phyloP scores from a whole-genome alignment of 2,797 vertebrate species.

The Malacoraja senta region DNA sequence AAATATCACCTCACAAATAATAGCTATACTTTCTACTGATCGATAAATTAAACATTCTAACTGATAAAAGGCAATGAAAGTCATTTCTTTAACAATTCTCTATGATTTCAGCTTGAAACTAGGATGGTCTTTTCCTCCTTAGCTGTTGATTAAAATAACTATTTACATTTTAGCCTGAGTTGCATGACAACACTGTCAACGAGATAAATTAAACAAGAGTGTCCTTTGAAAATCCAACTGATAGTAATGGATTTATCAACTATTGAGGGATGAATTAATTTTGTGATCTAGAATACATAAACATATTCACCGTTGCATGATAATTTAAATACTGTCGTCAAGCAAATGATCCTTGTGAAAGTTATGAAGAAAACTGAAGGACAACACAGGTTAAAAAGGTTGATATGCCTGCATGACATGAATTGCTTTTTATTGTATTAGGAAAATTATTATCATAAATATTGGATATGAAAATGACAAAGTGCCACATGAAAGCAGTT shows the following conservation, averaged over 20 bases:
- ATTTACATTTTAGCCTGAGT: not conserved
- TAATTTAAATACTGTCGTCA: conserved; percentile 22
- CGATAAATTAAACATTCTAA: not conserved
- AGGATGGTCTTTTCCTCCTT: not conserved
- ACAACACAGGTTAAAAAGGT: conserved; percentile 15
- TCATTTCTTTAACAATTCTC: not conserved
- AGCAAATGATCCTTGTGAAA: conserved; percentile 29
- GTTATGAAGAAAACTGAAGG: conserved; percentile 36
- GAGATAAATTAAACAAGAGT: conserved; percentile 17
- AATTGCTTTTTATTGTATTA: conserved; percentile 36
- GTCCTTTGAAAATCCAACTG: conserved; percentile 19
- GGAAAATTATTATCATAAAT: conserved; percentile 37
- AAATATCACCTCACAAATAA: not conserved
- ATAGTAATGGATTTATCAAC: conserved; percentile 32
- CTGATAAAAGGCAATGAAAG: not conserved
- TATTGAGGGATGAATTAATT: conserved; percentile 30
- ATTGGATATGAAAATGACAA: conserved; percentile 35
- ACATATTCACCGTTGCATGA: conserved; percentile 26
- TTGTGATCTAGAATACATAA: conserved; percentile 7
- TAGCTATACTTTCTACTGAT: not conserved
- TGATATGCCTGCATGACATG: not conserved
- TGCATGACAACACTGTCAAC: conserved; percentile 2
- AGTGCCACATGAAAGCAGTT: conserved; percentile 14
- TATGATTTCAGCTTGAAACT: not conserved
- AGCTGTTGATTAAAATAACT: not conserved